A percentile compares a stretch with the other conserved stretches of the same genome.
phyloP scores from a whole-genome alignment of 2,888 invertebrate species.

The Ferrisia virgata region DNA sequence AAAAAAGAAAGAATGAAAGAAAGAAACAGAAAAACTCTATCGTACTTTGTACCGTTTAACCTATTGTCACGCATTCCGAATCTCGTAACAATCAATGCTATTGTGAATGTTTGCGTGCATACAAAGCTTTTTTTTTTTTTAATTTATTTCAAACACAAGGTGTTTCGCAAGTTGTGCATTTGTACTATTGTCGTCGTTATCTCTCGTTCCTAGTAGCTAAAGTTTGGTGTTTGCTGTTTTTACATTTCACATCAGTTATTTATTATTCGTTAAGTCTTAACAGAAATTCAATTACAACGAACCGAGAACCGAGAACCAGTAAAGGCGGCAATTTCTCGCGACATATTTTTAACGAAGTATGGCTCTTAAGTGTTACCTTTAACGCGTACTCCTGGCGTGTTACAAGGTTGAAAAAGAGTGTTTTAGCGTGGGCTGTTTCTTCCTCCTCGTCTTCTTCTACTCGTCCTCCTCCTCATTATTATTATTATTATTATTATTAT shows the following conservation, averaged over 20 bases:
- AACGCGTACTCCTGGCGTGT: neutral
- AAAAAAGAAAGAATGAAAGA: no score
- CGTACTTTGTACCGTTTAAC: constrained; percentile 32
- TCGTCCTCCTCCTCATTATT: no score
- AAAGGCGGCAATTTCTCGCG: neutral
- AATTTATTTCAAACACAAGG: constrained; percentile 7
- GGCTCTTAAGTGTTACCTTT: neutral
- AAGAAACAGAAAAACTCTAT: constrained; percentile 6
- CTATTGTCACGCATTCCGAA: constrained; percentile 37
- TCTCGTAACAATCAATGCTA: constrained; percentile 35
- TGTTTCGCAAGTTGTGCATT: neutral
- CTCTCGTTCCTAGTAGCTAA: neutral
- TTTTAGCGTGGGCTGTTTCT: neutral
- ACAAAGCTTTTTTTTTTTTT: neutral
- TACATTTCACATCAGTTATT: neutral
- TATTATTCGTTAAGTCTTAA: neutral
- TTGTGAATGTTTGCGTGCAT: constrained; percentile 33
- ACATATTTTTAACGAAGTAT: neutral
- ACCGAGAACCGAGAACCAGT: no score
- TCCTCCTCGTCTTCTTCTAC: no score
- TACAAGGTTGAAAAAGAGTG: neutral
- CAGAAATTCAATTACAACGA: neutral
- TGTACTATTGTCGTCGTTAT: neutral
- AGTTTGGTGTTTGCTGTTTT: neutral
- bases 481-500: no score